Conservation (phyloP, 2,113 vertebrate species). For the Orientallactaga bullata region DNA sequence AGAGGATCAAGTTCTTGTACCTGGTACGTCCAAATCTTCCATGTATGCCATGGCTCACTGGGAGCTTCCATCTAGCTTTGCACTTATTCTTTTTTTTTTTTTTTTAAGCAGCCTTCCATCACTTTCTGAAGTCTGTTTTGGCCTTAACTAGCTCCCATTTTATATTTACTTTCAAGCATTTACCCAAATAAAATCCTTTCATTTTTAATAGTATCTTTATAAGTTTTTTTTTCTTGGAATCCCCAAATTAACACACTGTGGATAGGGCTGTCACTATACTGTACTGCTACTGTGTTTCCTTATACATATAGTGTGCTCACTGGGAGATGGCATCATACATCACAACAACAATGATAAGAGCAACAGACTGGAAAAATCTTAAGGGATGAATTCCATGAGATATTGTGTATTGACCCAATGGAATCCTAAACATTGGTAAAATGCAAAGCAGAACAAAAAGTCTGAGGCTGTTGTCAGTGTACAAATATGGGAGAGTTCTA, state of each 20-base stretch:
- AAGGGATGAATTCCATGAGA: neutral
- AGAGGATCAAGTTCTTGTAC: neutral
- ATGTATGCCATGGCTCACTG: neutral
- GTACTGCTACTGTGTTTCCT: too few species aligned
- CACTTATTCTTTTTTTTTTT: neutral
- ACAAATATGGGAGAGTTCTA: neutral
- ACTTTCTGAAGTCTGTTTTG: neutral
- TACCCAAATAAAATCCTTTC: neutral
- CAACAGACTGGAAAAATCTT: neutral
- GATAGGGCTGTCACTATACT: neutral
- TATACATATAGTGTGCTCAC: neutral
- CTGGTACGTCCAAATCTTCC: neutral
- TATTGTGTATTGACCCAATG: neutral
- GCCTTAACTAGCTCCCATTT: neutral
- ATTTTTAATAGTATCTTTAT: conserved; percentile 10
- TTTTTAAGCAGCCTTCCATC: neutral
- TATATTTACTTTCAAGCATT: neutral
- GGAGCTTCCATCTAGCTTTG: neutral
- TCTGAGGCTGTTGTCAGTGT: neutral
- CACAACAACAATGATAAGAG: neutral
- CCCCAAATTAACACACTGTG: neutral
- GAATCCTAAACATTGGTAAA: neutral
- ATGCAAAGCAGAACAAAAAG: neutral
- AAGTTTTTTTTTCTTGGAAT: conserved; percentile 44
- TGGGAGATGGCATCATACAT: neutral